Percentiles rank a stretch among this genome's conserved stretches.
These are phyloP conservation scores for Helogale parvula DNA, from an alignment of 2,113 vertebrate genomes.

Conservation along the genomic window DNA sequence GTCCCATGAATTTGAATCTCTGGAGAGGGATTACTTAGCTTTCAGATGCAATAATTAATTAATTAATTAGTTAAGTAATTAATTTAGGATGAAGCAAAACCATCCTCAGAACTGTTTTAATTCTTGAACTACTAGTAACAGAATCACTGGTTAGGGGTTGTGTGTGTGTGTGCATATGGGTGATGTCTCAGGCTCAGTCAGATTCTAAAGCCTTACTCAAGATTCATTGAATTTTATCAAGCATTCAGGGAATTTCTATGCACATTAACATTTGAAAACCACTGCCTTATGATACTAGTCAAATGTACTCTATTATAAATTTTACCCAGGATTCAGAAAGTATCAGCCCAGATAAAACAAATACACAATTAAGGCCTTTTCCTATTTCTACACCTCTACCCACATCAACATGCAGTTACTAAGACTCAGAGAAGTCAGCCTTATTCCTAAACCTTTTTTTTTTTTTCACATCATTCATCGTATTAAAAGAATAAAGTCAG, in stretches of 20 bases:
- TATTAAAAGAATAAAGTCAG: not conserved
- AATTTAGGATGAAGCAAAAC: not conserved
- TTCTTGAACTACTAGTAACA: not conserved
- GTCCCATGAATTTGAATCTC: not conserved
- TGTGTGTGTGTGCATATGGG: not conserved
- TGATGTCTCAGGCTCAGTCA: not conserved
- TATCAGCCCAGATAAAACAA: not conserved
- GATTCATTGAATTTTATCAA: not conserved
- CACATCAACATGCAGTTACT: not conserved
- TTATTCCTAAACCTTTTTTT: not conserved
- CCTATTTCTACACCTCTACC: fast-evolving
- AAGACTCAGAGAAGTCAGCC: not conserved
- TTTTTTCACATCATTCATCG: not conserved
- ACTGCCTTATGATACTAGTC: not conserved
- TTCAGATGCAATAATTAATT: not conserved
- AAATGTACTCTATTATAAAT: not conserved
- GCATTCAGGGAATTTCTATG: not conserved
- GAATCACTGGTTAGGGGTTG: not conserved
- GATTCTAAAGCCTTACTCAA: not conserved
- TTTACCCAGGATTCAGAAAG: not conserved
- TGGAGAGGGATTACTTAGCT: not conserved
- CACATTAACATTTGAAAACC: not conserved
- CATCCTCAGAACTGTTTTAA: not conserved
- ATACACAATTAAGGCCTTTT: not conserved
- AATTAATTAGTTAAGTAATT: no score